Base-by-base conservation (phyloP, 2,888 invertebrate species). In the Lucinisca nassula region DNA sequence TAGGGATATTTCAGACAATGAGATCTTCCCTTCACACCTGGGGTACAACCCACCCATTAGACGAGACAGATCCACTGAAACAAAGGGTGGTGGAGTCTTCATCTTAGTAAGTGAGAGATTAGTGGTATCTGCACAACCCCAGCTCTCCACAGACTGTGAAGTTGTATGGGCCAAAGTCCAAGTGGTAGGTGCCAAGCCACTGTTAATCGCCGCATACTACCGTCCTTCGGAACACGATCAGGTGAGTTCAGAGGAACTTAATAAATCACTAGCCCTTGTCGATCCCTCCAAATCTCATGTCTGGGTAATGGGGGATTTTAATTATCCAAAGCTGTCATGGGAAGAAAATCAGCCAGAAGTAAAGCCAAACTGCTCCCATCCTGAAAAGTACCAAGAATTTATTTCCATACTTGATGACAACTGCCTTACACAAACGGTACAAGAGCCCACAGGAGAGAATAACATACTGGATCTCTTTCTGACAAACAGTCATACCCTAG, bases 211-310 rank as follows among this genome's bases (percentile, higher is more conserved):
- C 6, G 61, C 61, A 12, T 61, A 61, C 30, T 61, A 61, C 30
- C 61, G 74, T 27, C 45, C 74, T 24, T 74, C 30, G n/a, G 74
- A 74, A 74, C 45, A 40, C 21, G 74, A 74, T 74, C 45, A 74
- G 45, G 27, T 10, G 21, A 74, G 74, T 40, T 10, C 45, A 10
- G 45, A 45, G 24, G 74, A 74, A 27, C 24, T 74, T 14, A 74
- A 45, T 24, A 74, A 45, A 74, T 74, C 74, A 10, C 45, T 74
- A 40, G 74, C 38, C 38, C 45, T 74, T 14, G 35, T 74, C 12
- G 27, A 30, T 17, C 35, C 32, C 4, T n/a, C 32, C n/a, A 72
- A 72, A n/a, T n/a, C 37, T 14, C n/a, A 32, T 37, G 30, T 40
- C 12, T 74, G 74, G 74, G 30, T 74, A 6, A n/a, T 45, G 40